Percentiles rank a stretch among this genome's conserved stretches.
These are phyloP conservation scores for Phanerotoma sp. DNA, from an alignment of 2,888 invertebrate species.

Conservation along the genomic window DNA sequence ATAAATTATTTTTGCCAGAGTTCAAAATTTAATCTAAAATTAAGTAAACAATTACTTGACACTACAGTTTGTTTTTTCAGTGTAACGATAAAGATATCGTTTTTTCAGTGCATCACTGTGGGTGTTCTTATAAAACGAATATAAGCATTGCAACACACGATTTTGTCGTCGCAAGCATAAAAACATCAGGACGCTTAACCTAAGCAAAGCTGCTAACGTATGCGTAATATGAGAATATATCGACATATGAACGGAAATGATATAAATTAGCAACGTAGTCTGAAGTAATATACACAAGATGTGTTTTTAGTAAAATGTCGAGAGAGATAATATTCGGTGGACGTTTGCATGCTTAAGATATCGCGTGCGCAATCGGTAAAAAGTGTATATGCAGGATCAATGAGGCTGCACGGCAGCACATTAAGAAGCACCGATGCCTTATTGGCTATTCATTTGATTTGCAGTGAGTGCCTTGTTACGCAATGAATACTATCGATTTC, in stretches of 20 bases:
- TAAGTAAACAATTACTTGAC: too few species aligned
- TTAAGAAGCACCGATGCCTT: slow-evolving; percentile 32
- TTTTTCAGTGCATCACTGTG: background rate
- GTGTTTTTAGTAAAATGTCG: background rate
- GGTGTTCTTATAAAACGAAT: background rate
- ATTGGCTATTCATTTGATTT: slow-evolving; percentile 48
- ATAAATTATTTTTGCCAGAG: too few species aligned
- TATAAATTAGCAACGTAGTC: background rate
- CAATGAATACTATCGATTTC: slow-evolving; percentile 48
- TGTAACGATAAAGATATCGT: background rate
- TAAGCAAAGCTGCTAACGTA: too few species aligned
- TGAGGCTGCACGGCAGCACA: slow-evolving; percentile 13
- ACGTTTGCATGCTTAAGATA: slow-evolving; percentile 13
- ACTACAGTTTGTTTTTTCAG: too few species aligned
- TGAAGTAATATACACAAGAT: background rate
- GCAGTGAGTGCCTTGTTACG: slow-evolving; percentile 48
- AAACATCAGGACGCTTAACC: too few species aligned
- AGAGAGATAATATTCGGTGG: background rate
- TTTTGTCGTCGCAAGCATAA: background rate
- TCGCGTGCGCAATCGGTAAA: slow-evolving; percentile 8
- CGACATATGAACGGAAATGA: background rate
- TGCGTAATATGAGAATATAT: background rate
- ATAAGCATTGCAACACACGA: background rate
- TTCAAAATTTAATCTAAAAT: too few species aligned
- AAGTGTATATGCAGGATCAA: slow-evolving; percentile 17